Percentiles rank a stretch among this genome's conserved stretches.
phyloP scores from a whole-genome alignment of 2,113 vertebrate species.

The Peromyscus maniculatus region DNA sequence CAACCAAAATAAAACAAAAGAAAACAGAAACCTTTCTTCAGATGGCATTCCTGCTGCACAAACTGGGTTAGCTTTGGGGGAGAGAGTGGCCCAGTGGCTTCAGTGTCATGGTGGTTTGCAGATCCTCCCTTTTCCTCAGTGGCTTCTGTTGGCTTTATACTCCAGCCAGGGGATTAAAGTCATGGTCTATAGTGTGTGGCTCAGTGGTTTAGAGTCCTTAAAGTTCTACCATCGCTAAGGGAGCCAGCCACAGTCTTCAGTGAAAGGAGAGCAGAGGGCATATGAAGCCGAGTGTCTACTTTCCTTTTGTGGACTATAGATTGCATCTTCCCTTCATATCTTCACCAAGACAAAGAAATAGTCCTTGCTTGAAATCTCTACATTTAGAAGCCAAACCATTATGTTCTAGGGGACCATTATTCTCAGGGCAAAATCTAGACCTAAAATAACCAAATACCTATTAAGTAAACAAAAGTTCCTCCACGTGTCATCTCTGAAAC shows the following conservation, averaged over 20 bases:
- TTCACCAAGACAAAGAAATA: neutral
- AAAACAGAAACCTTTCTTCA: neutral
- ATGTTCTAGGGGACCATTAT: neutral
- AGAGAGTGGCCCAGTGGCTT: neutral
- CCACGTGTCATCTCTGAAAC: neutral
- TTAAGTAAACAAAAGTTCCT: neutral
- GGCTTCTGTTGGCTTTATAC: too few species aligned
- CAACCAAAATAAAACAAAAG: neutral
- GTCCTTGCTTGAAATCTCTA: neutral
- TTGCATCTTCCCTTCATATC: neutral
- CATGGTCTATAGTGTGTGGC: rapidly evolving
- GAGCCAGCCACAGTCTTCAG: rapidly evolving
- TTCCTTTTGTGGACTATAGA: neutral
- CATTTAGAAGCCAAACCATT: neutral
- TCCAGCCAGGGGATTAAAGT: neutral
- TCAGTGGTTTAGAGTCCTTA: rapidly evolving
- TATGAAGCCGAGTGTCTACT: neutral
- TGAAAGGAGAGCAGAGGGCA: neutral
- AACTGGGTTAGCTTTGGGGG: neutral
- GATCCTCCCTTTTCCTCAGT: rapidly evolving
- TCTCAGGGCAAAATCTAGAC: neutral
- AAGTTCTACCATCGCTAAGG: too few species aligned
- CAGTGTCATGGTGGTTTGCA: rapidly evolving
- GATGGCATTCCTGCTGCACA: neutral
- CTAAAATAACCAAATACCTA: neutral